Base-by-base conservation (phyloP, 2,888 invertebrate genomes). In the Teinopalpus imperialis region DNA sequence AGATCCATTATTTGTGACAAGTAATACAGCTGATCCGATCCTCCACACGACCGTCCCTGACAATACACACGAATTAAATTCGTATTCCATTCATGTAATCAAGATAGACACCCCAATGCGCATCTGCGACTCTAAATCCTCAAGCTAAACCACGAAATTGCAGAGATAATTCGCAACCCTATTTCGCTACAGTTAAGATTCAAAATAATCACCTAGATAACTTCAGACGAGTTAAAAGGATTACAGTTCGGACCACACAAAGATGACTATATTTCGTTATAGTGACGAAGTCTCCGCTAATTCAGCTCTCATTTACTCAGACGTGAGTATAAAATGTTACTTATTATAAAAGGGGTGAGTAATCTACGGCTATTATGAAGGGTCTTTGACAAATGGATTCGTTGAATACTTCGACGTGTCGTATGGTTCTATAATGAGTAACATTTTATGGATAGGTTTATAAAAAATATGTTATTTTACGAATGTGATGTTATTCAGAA, bases 101-200 rank as follows among this genome's bases (percentile, higher is more conserved):
- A 85, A 77, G 69, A 65, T 67, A 74, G 83, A 81, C 81, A 77
- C 67, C 76, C 71, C 62, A 68, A 63, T 74, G 75, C 77, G 74
- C 86, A 86, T 82, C 85, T 85, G 86, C 60, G 77, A 51, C 68
- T 66, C 58, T 47, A 43, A 49, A 53, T 53, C 53, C 57, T 57
- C 59, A 57, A 60, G 59, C 43, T 52, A 45, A 36, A 45, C 21
- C 16, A 9, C 24, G 8, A 29, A 10, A 5, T 10, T 20, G 16
- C 7, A 18, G 34, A 48, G 36, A 24, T 44, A 35, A 69, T 54
- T 62, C 37, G 57, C 52, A 51, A 59, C 67, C 51, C 52, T 74
- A 69, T 43, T 5, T 0, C 0, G n/a, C 14, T 2, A 2, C 0
- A 0, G 1, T 30, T 61, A 69, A 42, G 42, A 54, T 34, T 10